Evolutionary conservation across 2,888 invertebrate genomes (phyloP).

Genomic region (Acanthopleura granulata): DNA sequence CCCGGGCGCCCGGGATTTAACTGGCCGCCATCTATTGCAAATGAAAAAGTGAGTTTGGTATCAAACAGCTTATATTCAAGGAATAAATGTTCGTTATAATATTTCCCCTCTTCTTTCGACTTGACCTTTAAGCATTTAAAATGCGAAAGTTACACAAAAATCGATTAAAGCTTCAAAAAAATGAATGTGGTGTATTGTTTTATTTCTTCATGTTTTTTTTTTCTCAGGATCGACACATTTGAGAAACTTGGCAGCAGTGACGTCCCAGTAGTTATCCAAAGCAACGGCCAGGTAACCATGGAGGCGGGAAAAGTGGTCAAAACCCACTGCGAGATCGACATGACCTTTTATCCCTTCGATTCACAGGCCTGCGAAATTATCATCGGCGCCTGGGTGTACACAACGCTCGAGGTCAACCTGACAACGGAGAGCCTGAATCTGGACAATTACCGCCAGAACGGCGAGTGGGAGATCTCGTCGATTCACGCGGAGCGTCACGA

Average conservation of each 20-base stretch:
- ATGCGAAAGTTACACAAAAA: too few relatives aligned
- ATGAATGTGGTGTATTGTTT: too few relatives aligned
- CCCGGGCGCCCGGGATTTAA: too few relatives aligned
- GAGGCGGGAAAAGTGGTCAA: constrained; percentile 9
- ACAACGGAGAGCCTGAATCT: not conserved
- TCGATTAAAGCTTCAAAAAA: too few relatives aligned
- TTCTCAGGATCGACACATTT: constrained; percentile 16
- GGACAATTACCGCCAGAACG: constrained; percentile 5
- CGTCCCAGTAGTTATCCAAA: not conserved
- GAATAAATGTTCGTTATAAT: too few relatives aligned
- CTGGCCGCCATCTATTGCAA: too few relatives aligned
- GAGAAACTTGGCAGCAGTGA: not conserved
- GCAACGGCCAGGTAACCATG: constrained; percentile 2
- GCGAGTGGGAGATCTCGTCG: constrained; percentile 9
- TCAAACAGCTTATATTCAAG: too few relatives aligned
- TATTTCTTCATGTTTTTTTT: not conserved
- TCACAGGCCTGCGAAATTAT: constrained; percentile 6
- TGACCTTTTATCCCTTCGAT: constrained; percentile 19
- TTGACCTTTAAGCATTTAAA: too few relatives aligned
- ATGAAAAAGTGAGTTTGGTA: too few relatives aligned
- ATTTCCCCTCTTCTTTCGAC: too few relatives aligned
- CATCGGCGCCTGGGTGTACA: constrained; percentile 16
- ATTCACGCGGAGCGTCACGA: not conserved
- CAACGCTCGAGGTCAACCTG: not conserved
- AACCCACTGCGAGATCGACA: constrained; percentile 7